Conservation (phyloP, 2,113 vertebrate species). For the Orientallactaga bullata region DNA sequence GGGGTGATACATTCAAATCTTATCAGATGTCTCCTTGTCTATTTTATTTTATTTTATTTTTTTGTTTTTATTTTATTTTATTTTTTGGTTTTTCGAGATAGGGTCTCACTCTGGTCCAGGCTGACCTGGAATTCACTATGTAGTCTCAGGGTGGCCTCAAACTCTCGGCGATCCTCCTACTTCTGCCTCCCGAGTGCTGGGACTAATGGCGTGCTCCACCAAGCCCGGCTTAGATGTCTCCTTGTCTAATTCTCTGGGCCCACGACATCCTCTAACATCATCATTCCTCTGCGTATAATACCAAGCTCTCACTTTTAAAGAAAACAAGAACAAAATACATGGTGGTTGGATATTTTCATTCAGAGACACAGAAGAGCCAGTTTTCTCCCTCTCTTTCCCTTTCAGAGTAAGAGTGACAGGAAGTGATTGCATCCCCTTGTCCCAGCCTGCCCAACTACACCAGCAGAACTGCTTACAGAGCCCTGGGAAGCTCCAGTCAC, state of each 20-base stretch:
- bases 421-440: not conserved
- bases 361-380: not conserved
- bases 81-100: no score
- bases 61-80: no score
- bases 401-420: not conserved
- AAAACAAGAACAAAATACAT: constrained; percentile 40
- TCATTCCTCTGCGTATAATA: not conserved
- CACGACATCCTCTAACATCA: not conserved
- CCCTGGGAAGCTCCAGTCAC: not conserved
- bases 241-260: not conserved
- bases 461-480: not conserved
- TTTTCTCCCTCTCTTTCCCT: not conserved
- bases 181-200: no score
- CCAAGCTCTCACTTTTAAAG: constrained; percentile 14
- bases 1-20: not conserved
- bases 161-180: no score
- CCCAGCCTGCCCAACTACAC: not conserved
- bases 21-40: not conserved
- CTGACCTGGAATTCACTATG: no score
- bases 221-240: no score
- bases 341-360: not conserved
- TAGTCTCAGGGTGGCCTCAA: no score
- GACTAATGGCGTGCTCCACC: no score
- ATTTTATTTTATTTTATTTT: no score
- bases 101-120: no score